These are phyloP conservation scores for Seriola aureovittata DNA, from an alignment of 2,113 vertebrate species.

Conservation along the genomic window DNA sequence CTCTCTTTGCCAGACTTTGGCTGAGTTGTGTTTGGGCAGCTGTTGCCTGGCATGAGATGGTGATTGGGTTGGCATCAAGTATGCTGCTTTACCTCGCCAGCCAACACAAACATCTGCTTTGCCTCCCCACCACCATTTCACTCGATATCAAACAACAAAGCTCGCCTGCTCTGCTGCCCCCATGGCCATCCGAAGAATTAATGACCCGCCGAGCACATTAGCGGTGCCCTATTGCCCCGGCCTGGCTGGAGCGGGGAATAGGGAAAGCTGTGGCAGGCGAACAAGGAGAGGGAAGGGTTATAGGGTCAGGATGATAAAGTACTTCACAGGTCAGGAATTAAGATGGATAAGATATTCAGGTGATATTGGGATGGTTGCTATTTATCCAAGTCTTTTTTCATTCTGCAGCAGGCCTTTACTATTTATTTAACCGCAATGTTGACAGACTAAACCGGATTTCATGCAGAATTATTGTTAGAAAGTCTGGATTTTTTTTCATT, in stretches of 20 bases:
- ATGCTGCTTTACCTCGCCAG: conserved; percentile 51
- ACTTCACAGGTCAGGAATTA: conserved; percentile 53
- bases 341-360: conserved; percentile 37
- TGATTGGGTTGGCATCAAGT: conserved; percentile 75
- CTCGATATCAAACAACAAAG: conserved; percentile 74
- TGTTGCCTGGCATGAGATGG: conserved; percentile 79
- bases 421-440: background rate
- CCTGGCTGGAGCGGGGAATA: conserved; percentile 57
- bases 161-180: conserved; percentile 59
- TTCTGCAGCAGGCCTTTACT: background rate
- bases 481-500: background rate
- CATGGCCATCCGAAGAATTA: conserved; percentile 71
- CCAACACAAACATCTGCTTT: conserved; percentile 86
- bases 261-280: conserved; percentile 49
- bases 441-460: background rate
- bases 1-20: conserved; percentile 64
- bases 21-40: conserved; percentile 78
- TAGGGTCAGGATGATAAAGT: conserved; percentile 63
- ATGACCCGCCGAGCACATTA: conserved; percentile 78
- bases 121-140: conserved; percentile 61
- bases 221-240: conserved; percentile 68
- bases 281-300: conserved; percentile 61
- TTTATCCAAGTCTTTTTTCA: background rate
- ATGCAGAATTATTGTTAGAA: background rate
- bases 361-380: conserved; percentile 20